Evolutionary conservation across 1,140 invertebrate species (phyloP).

Genomic region (Musca vetustissima): DNA sequence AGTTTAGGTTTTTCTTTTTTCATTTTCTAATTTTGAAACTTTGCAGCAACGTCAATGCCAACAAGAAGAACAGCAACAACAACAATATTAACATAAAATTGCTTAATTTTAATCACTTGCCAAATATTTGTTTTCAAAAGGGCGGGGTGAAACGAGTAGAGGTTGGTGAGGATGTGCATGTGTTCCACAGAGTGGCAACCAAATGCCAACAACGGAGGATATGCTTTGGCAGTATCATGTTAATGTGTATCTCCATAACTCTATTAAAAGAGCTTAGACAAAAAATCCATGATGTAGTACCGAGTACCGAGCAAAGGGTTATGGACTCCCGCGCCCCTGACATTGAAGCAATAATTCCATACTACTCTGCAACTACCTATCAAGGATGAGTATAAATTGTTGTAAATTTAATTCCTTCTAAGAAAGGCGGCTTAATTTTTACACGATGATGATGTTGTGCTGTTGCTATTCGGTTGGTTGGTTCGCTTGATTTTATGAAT

Average conservation of each 20-base stretch:
- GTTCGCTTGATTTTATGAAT: background rate
- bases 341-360: too few relatives aligned
- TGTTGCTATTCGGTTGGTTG: background rate
- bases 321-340: too few relatives aligned
- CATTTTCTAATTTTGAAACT: background rate
- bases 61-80: background rate
- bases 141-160: background rate
- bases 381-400: too few relatives aligned
- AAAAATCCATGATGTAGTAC: background rate
- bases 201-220: constrained; percentile 2
- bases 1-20: constrained; percentile 6
- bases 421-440: constrained; percentile 10
- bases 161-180: too few relatives aligned
- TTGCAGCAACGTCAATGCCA: background rate
- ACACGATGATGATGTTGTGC: background rate
- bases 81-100: constrained; percentile 20
- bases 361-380: too few relatives aligned
- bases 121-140: background rate
- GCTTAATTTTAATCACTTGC: constrained; percentile 24
- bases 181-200: background rate
- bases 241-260: background rate
- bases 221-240: background rate
- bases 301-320: background rate
- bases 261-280: constrained; percentile 8
- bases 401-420: too few relatives aligned